These are phyloP conservation scores for Taeniopygia guttata DNA, from an alignment of 2,797 vertebrate genomes.

Conservation along the genomic window DNA sequence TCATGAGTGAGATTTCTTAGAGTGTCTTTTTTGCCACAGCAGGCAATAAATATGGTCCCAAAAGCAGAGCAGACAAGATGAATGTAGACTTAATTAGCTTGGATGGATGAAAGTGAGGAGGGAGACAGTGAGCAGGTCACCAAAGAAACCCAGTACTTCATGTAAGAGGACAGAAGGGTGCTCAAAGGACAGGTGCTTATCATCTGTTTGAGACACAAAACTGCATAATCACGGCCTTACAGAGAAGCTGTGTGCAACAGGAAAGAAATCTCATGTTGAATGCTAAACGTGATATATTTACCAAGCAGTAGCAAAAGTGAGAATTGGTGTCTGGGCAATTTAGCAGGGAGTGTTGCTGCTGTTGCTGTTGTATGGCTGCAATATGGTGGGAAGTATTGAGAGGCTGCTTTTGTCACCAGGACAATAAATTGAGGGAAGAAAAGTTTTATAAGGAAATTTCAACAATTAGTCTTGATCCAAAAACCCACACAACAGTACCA, in stretches of 20 bases:
- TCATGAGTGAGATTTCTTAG: not conserved
- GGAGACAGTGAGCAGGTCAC: not conserved
- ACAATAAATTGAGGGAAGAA: not conserved
- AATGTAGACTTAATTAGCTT: not conserved
- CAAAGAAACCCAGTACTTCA: not conserved
- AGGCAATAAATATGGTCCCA: not conserved
- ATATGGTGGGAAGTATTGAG: slow-evolving; percentile 17
- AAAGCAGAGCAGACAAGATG: not conserved
- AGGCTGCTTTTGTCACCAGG: not conserved
- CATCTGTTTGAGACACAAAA: not conserved
- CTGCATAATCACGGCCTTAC: not conserved
- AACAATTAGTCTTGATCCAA: slow-evolving; percentile 1
- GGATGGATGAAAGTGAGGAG: not conserved
- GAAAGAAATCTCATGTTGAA: not conserved
- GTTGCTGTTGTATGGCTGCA: not conserved
- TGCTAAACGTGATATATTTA: not conserved
- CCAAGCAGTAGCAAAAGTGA: slow-evolving; percentile 13
- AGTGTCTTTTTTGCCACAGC: not conserved
- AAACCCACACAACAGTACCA: not conserved
- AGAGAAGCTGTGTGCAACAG: slow-evolving; percentile 1
- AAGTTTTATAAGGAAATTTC: not conserved
- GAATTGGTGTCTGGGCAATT: slow-evolving; percentile 54
- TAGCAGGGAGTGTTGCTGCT: not conserved
- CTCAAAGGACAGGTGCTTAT: not conserved
- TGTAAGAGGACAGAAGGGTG: not conserved